These are phyloP conservation scores for Electrophaes corylata DNA, from an alignment of 2,888 invertebrate species.

Conservation along the genomic window DNA sequence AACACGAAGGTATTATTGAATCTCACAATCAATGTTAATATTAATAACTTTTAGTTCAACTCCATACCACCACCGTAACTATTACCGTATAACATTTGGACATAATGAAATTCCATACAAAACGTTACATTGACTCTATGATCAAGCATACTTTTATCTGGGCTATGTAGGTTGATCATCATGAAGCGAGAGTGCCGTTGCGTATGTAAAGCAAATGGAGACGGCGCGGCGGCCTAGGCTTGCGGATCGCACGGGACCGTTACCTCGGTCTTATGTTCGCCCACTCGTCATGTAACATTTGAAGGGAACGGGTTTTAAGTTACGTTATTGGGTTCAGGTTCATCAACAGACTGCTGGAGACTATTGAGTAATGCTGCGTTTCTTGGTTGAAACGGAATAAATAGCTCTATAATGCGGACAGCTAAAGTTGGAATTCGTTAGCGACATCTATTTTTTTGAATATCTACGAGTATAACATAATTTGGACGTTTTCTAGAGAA, in stretches of 20 bases:
- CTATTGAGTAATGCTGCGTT: background rate
- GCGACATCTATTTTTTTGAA: too few species aligned
- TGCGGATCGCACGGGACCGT: slow-evolving; percentile 21
- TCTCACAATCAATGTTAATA: background rate
- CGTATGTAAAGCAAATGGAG: slow-evolving; percentile 46
- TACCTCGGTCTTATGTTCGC: slow-evolving; percentile 16
- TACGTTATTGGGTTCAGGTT: slow-evolving; percentile 3
- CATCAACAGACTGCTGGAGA: background rate
- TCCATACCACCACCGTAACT: background rate
- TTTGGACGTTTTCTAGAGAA: too few species aligned
- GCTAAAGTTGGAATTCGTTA: background rate
- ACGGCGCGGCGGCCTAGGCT: slow-evolving; percentile 32
- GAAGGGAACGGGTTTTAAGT: slow-evolving; percentile 14
- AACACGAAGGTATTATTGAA: background rate
- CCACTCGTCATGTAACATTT: slow-evolving; percentile 23
- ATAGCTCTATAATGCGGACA: background rate
- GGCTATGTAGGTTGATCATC: slow-evolving; percentile 14
- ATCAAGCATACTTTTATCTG: slow-evolving; percentile 17
- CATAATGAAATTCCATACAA: too few species aligned
- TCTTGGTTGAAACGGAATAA: background rate
- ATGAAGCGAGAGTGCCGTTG: slow-evolving; percentile 44
- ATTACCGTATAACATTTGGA: background rate
- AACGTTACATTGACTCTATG: background rate
- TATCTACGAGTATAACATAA: too few species aligned
- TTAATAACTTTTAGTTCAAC: background rate